These are phyloP conservation scores for Leptocoma aspasia DNA, from an alignment of 2,113 vertebrate species.

Conservation along the genomic window DNA sequence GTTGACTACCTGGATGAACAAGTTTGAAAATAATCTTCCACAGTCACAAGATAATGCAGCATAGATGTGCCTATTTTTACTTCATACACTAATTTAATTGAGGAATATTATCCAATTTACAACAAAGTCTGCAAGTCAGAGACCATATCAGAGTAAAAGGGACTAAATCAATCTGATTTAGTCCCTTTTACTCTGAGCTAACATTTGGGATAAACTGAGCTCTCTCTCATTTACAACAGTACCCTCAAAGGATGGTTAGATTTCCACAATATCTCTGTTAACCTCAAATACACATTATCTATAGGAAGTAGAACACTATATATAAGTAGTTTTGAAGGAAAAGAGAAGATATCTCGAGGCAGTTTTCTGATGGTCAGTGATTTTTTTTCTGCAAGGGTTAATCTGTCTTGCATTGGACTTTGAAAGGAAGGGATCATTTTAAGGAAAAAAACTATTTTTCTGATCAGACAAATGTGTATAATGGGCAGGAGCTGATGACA, in stretches of 20 bases:
- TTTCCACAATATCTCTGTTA: neutral
- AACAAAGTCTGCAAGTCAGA: neutral
- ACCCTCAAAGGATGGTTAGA: neutral
- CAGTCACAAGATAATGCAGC: neutral
- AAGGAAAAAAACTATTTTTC: neutral
- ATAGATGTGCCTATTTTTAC: neutral
- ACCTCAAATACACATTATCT: neutral
- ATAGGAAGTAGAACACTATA: neutral
- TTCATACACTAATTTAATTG: neutral
- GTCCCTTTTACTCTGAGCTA: no score
- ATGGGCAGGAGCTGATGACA: neutral
- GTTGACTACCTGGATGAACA: neutral
- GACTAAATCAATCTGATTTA: neutral
- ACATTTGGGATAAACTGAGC: neutral
- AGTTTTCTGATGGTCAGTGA: neutral
- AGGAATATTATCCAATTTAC: neutral
- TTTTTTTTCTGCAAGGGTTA: neutral
- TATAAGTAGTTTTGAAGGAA: neutral
- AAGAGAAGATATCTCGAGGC: neutral
- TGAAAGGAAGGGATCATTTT: neutral
- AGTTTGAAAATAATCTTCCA: neutral
- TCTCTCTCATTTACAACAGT: neutral
- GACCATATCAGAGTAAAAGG: neutral
- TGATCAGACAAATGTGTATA: neutral
- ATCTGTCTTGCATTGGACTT: neutral